Evolutionary conservation across 2,888 invertebrate genomes (phyloP), one percentile per base, ranked within the genome.

Genomic region (Sceliomorpha sp.): DNA sequence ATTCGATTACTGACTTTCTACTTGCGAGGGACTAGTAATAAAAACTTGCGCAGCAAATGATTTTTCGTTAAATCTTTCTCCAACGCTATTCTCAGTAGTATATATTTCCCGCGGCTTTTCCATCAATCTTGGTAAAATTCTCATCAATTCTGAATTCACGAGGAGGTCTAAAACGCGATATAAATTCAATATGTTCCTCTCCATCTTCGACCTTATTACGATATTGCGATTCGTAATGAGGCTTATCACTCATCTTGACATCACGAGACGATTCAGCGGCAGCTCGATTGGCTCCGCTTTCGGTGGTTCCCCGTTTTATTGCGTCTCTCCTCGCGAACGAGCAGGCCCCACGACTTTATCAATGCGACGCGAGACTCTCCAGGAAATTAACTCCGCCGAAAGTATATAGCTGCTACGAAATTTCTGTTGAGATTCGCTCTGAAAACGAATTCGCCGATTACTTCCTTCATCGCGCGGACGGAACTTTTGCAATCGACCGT

Each of bases 401-500:
- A 32, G 48, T 63, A 63, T n/a, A n/a, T 48, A 56, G 56, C 37
- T 51, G 45, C 36, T 32, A 27, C 6, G 24, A 39, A 45, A 58
- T 51, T 66, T 51, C 36, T 40, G 44, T 50, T 44, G 26, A 37
- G 39, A 44, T 50, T 47, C 50, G 9, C 26, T 42, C 15, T 7
- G 37, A 64, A 50, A 56, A 50, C 44, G 44, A 64, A 56, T 45
- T 48, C 50, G 14, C 37, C 26, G 64, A 64, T 64, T 64, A 64
- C 50, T 36, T 37, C 29, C 24, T 31, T 14, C 20, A 37, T 34
- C 15, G 29, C 12, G 44, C 24, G 48, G 55, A 17, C 37, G 56
- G 48, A 64, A 64, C 45, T 64, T 64, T 56, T 44, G 39, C 64
- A 45, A 44, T 64, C 56, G 50, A 64, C 56, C 45, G 50, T 64